Evolutionary conservation across 1,140 invertebrate species (phyloP).

Genomic region (Mizuhopecten yessoensis): DNA sequence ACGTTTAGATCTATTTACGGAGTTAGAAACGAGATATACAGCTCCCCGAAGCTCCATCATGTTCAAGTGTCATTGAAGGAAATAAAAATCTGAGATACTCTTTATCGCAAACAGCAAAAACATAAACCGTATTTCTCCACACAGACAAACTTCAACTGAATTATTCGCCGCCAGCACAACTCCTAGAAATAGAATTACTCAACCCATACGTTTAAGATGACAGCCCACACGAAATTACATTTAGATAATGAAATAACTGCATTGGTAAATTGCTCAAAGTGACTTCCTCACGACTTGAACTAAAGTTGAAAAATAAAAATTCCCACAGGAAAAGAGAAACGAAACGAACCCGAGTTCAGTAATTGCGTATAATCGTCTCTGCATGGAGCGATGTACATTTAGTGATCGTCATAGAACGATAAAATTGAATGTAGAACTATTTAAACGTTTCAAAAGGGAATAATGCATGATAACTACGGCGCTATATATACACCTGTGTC

Average conservation of each 20-base stretch:
- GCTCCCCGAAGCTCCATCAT: neutral
- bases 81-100: neutral
- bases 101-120: neutral
- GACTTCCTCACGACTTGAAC: neutral
- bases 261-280: neutral
- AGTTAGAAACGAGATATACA: neutral
- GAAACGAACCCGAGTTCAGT: neutral
- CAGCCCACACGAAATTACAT: neutral
- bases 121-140: neutral
- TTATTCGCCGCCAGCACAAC: neutral
- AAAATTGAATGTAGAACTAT: neutral
- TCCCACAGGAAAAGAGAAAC: neutral
- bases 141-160: neutral
- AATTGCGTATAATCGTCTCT: neutral
- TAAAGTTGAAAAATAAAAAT: slow-evolving; percentile 11
- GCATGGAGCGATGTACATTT: neutral
- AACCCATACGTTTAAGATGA: neutral
- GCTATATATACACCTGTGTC: neutral
- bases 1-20: neutral
- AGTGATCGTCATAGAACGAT: neutral
- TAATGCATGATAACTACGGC: neutral
- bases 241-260: neutral
- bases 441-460: neutral
- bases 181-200: neutral
- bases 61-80: neutral